Base-by-base conservation (phyloP, 2,113 vertebrate genomes). In the Perca flavescens region DNA sequence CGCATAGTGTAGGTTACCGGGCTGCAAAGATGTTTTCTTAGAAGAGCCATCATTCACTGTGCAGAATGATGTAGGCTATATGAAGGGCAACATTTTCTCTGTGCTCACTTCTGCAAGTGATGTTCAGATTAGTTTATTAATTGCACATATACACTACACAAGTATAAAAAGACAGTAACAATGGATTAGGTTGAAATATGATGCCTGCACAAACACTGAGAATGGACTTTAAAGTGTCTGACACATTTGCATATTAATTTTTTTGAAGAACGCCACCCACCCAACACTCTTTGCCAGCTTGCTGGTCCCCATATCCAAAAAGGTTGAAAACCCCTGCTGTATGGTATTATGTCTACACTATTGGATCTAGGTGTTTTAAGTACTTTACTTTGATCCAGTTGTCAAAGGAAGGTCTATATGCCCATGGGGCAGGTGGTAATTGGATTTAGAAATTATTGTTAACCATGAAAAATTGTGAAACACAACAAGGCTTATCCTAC, bases 361-460 rank as follows among this genome's bases (percentile, higher is more conserved):
- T 22, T 75, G 25, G 43, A 78, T 76, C 22, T 62, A 19, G 15
- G 25, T 57, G 74, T 70, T 72, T 63, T 60, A 36, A 56, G 11
- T 34, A 11, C 57, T 80, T 77, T 58, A 36, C 65, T 81, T 54
- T 17, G 21, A 66, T 40, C 19, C n/a, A n/a, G 46, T 63, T 74
- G 67, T 71, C 60, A 67, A 25, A 64, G 22, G 15, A 50, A 80
- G 60, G 14, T 36, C 43, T 36, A 22, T 31, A n/a, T 63, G 19
- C 66, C 65, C 28, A 34, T 12, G 5, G 47, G 69, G 5, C 19
- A 67, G 22, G 40, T 52, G 53, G 65, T 73, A 69, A 79, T 53
- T 79, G n/a, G 31, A 77, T 74, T 82, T 53, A 22, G 15, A 77
- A 77, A 74, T 70, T 57, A 67, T 72, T 61, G 34, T 64, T 8